phyloP scores from a whole-genome alignment of 2,113 vertebrate genomes.

The Pseudopodoces humilis region DNA sequence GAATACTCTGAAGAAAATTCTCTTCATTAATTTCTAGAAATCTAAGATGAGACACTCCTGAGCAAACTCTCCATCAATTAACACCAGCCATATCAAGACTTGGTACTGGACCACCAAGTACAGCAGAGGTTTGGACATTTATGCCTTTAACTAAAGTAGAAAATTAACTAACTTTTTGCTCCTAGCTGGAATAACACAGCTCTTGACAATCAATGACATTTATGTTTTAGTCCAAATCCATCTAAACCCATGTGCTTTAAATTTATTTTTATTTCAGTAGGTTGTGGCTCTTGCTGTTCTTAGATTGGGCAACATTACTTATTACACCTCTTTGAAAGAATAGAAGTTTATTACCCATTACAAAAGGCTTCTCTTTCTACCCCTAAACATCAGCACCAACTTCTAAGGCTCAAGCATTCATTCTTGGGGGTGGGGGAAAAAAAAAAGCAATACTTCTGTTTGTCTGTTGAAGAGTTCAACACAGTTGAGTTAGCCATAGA shows the following conservation, averaged over 20 bases:
- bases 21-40: background rate
- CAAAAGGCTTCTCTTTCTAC: background rate
- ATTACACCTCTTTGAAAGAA: background rate
- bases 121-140: background rate
- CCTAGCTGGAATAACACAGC: background rate
- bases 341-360: background rate
- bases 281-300: background rate
- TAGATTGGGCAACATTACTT: background rate
- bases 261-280: background rate
- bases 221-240: background rate
- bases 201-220: background rate
- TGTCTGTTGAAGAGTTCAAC: background rate
- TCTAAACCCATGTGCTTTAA: background rate
- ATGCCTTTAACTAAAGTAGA: background rate
- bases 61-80: background rate
- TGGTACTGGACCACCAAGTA: background rate
- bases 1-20: background rate
- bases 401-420: background rate
- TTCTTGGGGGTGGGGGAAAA: fast-evolving
- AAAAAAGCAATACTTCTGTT: background rate
- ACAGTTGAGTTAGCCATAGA: background rate
- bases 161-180: background rate
- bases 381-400: background rate
- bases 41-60: background rate
- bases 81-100: background rate